Evolutionary conservation across 53 echinoderm and acorn worm genomes (phyloP).

Genomic region (Holothuria scabra): DNA sequence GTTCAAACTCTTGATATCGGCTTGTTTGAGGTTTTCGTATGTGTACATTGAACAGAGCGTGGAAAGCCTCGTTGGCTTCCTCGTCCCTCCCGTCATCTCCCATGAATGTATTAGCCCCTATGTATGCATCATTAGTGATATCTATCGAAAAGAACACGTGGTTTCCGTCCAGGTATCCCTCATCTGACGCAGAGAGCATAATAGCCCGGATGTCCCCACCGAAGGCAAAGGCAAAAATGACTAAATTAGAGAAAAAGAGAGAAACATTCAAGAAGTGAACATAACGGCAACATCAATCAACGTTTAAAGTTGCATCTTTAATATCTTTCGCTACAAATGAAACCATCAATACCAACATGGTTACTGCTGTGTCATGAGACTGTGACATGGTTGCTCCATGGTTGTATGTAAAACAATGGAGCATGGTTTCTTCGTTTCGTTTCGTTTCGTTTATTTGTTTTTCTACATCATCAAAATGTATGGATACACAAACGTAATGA

Average conservation of each 20-base stretch:
- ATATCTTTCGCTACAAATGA: no score
- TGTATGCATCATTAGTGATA: slow-evolving; percentile 45
- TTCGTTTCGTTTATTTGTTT: no score
- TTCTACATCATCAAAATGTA: no score
- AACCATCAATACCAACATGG: no score
- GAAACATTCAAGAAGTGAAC: neutral
- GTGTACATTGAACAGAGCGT: slow-evolving; percentile 67
- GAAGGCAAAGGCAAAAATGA: slow-evolving; percentile 61
- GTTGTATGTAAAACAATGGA: no score
- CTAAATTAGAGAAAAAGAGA: slow-evolving; percentile 22
- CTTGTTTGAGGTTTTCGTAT: slow-evolving; percentile 59
- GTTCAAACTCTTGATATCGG: slow-evolving; percentile 59
- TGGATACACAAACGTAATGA: no score
- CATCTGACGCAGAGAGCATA: slow-evolving; percentile 69
- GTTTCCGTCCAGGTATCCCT: slow-evolving; percentile 60
- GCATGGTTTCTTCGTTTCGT: no score
- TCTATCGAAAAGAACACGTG: slow-evolving; percentile 76
- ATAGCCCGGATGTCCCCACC: slow-evolving; percentile 77
- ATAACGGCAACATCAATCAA: no score
- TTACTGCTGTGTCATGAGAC: no score
- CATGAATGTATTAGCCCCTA: slow-evolving; percentile 73
- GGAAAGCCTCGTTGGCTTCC: slow-evolving; percentile 60
- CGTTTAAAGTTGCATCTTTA: no score
- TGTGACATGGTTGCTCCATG: no score
- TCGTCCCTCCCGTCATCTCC: slow-evolving; percentile 78